Base-by-base conservation (phyloP, 1,140 invertebrate genomes). In the Myzus persicae region DNA sequence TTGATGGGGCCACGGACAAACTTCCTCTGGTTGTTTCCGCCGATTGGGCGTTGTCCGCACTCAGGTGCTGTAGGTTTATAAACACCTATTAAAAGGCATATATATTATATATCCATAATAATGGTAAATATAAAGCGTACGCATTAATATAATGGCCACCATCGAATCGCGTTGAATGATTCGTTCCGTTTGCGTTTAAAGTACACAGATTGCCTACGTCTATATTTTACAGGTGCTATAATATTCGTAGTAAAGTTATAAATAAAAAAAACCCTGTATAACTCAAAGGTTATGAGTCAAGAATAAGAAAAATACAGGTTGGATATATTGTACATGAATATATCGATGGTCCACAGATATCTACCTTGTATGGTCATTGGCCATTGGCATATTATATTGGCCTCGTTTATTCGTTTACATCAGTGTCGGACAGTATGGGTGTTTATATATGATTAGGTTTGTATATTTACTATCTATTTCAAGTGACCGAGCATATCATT, bases 1-100 rank as follows among this genome's bases (percentile, higher is more conserved):
- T 93, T 93, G 91, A 85, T 84, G 91, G 91, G 38, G 91, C 81
- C 81, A 51, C 91, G 76, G n/a, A 40, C 91, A 85, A 51, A 93
- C 67, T 84, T 84, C 91, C 46, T 93, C 38, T 46, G 36, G 91
- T 42, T 26, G 81, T 93, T 93, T 93, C 91, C 91, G 91, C 46
- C 76, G 40, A 51, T 54, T 48, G 91, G 91, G 91, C 91, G 91
- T 93, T 93, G 91, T 85, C 91, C 76, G 51, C 59, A 76, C 59
- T 76, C 59, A 76, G 59, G 14, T 36, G 40, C 26, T 67, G 38
- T 90, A 38, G 89, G 59, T 90, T 67, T 67, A 40, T 90, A n/a
- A n/a, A 88, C 44, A 90, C 54, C 51, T 90, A 31, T 67, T 67
- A 18, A 31, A 67, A 67, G 84, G 38, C 26, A 48, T 42, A 51